Evolutionary conservation across 1,140 invertebrate genomes (phyloP).

Genomic region (Pseudomyrmex concolor): DNA sequence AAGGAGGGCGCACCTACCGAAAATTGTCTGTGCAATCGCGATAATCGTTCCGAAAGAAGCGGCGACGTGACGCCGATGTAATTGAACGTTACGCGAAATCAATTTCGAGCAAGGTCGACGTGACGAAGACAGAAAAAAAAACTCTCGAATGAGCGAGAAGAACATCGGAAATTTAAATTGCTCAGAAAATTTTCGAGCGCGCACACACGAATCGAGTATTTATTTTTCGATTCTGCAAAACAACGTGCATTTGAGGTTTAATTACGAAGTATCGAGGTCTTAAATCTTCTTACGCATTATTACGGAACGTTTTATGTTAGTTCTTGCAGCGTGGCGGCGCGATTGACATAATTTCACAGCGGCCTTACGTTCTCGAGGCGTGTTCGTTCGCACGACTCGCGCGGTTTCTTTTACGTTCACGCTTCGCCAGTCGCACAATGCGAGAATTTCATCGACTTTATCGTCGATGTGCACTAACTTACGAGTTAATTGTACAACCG

Average conservation of each 20-base stretch:
- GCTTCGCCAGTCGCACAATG: slow-evolving; percentile 10
- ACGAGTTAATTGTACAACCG: slow-evolving; percentile 33
- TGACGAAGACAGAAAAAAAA: neutral
- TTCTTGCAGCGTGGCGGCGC: slow-evolving; percentile 6
- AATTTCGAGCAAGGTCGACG: neutral
- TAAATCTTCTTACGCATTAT: neutral
- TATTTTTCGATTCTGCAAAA: neutral
- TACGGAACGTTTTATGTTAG: neutral
- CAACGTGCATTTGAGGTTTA: neutral
- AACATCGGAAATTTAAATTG: neutral
- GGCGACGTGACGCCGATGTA: slow-evolving; percentile 24
- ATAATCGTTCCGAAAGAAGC: slow-evolving; percentile 40
- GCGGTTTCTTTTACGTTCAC: slow-evolving; percentile 41
- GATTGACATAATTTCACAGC: slow-evolving; percentile 37
- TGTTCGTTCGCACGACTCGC: slow-evolving; percentile 30
- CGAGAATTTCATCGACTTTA: slow-evolving; percentile 40
- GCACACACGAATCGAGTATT: too few species aligned
- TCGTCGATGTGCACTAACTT: slow-evolving; percentile 15
- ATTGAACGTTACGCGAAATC: slow-evolving; percentile 33
- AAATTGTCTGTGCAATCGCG: slow-evolving; percentile 44
- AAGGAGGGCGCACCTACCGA: slow-evolving; percentile 25
- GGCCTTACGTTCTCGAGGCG: slow-evolving; percentile 33
- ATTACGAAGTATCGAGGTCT: neutral
- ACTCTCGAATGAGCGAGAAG: neutral
- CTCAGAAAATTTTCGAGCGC: neutral